phyloP scores from a whole-genome alignment of 2,797 vertebrate species.

The Channallabes apus region DNA sequence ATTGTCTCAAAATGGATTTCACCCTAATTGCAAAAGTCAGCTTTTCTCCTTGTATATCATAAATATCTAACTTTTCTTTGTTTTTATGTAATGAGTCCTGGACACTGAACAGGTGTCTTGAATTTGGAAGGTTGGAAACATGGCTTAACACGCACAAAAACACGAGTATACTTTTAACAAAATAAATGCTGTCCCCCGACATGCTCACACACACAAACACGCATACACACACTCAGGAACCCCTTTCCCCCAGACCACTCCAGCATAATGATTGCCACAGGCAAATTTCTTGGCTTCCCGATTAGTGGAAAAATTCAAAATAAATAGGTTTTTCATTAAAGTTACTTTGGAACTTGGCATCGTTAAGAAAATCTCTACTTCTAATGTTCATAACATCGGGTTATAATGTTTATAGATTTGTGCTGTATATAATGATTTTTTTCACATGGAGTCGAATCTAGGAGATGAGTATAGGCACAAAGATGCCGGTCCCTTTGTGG shows the following conservation, averaged over 20 bases:
- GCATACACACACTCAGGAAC: not conserved
- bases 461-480: not conserved
- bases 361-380: conserved; percentile 16
- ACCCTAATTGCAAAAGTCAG: not conserved
- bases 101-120: conserved; percentile 38
- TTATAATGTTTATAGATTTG: not conserved
- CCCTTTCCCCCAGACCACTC: conserved; percentile 6
- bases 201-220: not conserved
- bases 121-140: conserved; percentile 32
- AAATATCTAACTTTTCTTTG: not conserved
- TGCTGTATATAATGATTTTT: not conserved
- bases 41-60: not conserved
- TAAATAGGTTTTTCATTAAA: not conserved
- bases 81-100: not conserved
- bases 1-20: not conserved
- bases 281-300: conserved; percentile 17
- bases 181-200: not conserved
- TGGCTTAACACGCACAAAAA: conserved; percentile 25
- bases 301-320: conserved; percentile 19
- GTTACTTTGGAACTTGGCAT: conserved; percentile 12
- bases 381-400: not conserved
- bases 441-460: conserved; percentile 3
- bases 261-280: conserved; percentile 8
- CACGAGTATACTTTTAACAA: conserved; percentile 34
- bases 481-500: not conserved